A percentile compares a stretch with the other conserved stretches of the same genome.
These are phyloP conservation scores for Drosophila niveifrons DNA, from an alignment of 2,888 invertebrate species.

Conservation along the genomic window DNA sequence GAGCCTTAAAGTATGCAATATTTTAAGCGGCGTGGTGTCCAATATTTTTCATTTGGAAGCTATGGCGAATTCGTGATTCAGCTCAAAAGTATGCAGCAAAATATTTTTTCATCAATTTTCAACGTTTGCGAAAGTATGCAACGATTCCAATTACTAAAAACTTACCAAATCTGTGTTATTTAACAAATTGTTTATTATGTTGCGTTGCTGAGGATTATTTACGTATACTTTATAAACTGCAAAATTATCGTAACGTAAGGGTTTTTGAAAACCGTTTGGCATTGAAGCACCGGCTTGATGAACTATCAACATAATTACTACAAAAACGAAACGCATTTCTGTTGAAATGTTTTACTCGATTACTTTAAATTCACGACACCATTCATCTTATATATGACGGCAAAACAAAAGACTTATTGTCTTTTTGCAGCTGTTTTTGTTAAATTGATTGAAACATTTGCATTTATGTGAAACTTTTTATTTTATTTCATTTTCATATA, in stretches of 20 bases:
- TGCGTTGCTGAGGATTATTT: conserved; percentile 13
- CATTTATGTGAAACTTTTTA: conserved; percentile 79
- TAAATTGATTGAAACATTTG: conserved; percentile 9
- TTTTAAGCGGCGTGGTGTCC: not conserved
- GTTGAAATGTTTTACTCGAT: not conserved
- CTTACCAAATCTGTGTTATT: conserved; percentile 28
- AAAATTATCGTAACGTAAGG: conserved; percentile 36
- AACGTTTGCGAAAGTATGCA: not conserved
- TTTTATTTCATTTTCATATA: conserved; percentile 77
- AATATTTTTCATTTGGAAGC: not conserved
- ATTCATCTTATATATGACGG: conserved; percentile 11
- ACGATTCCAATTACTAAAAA: not conserved
- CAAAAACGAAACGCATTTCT: conserved; percentile 18
- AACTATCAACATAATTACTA: conserved; percentile 8
- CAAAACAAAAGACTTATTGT: not conserved
- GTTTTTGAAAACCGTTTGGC: not conserved
- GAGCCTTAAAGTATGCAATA: not conserved
- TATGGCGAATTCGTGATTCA: not conserved
- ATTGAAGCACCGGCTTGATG: conserved; percentile 3
- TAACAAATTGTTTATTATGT: conserved; percentile 30
- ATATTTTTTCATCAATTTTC: not conserved
- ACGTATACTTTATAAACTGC: conserved; percentile 34
- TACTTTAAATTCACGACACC: not conserved
- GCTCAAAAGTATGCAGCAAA: not conserved
- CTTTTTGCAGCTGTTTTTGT: conserved; percentile 15